A percentile compares a stretch with the other conserved stretches of the same genome.
Conservation (phyloP, 2,888 invertebrate genomes). For the Yponomeuta evonymella region DNA sequence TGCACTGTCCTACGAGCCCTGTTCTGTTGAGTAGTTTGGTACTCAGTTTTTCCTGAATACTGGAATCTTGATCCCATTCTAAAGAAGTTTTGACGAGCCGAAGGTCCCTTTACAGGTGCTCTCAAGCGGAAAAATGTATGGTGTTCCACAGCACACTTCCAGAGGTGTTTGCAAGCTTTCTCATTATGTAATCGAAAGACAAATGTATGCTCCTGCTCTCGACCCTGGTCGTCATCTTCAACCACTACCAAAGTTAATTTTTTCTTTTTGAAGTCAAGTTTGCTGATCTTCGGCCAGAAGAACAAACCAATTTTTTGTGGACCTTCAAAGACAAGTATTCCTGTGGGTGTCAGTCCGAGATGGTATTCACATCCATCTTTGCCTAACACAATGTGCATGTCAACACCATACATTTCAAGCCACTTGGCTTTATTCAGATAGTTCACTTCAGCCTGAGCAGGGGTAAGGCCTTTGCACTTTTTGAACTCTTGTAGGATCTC, state of each 20-base stretch:
- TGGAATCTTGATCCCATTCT: constrained; percentile 98
- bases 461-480: constrained; percentile 89
- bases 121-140: constrained; percentile 98
- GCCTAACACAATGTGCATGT: constrained; percentile 97
- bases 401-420: constrained; percentile 99
- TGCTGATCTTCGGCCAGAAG: constrained; percentile 99
- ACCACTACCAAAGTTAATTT: constrained; percentile 97
- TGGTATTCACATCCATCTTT: constrained; percentile 98
- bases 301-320: constrained; percentile 98
- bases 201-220: constrained; percentile 98
- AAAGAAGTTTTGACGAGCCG: constrained; percentile 96
- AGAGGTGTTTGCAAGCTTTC: constrained; percentile 99
- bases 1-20: constrained; percentile 94
- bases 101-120: constrained; percentile 91
- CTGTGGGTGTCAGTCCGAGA: constrained; percentile 97
- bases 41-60: constrained; percentile 96
- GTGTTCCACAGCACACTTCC: constrained; percentile 99
- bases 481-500: constrained; percentile 94
- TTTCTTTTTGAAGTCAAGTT: constrained; percentile 98
- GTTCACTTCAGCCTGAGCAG: constrained; percentile 96
- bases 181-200: constrained; percentile 97
- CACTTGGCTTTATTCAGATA: constrained; percentile 97
- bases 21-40: constrained; percentile 95
- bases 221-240: constrained; percentile 98
- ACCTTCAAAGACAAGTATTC: constrained; percentile 98